These are phyloP conservation scores for Petaurus breviceps DNA, from an alignment of 2,113 vertebrate genomes.

Conservation along the genomic window DNA sequence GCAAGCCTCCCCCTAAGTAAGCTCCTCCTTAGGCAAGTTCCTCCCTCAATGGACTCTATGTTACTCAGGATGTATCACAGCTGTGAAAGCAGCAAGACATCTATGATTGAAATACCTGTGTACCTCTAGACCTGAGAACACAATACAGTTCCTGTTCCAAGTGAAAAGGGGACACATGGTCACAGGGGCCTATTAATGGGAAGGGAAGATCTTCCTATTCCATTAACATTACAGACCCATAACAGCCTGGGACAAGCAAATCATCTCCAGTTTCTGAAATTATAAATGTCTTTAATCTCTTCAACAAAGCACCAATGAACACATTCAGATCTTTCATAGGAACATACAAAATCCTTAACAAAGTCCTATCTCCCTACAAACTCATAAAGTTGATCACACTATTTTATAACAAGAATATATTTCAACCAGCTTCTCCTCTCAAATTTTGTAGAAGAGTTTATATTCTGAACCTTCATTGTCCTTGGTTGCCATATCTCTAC, in stretches of 20 bases:
- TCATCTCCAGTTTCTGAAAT: not conserved
- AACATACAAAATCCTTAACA: not conserved
- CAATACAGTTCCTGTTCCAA: too few species aligned
- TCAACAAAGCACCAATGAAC: not conserved
- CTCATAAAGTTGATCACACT: not conserved
- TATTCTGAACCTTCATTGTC: not conserved
- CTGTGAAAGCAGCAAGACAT: too few species aligned
- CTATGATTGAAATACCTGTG: too few species aligned
- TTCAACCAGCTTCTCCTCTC: not conserved
- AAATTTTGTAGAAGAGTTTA: not conserved
- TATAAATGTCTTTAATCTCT: not conserved
- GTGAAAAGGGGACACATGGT: too few species aligned
- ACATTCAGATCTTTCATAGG: not conserved
- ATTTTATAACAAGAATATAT: not conserved
- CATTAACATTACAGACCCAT: not conserved
- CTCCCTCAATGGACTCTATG: too few species aligned
- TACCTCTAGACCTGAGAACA: too few species aligned
- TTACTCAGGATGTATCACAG: too few species aligned
- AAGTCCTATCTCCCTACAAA: not conserved
- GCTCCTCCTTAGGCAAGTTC: too few species aligned
- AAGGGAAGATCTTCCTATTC: too few species aligned
- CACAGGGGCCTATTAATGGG: too few species aligned
- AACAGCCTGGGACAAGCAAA: not conserved
- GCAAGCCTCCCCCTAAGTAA: too few species aligned
- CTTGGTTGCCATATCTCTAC: not conserved